Base-by-base conservation (phyloP, 2,113 vertebrate genomes). In the Acrocephalus kingi region DNA sequence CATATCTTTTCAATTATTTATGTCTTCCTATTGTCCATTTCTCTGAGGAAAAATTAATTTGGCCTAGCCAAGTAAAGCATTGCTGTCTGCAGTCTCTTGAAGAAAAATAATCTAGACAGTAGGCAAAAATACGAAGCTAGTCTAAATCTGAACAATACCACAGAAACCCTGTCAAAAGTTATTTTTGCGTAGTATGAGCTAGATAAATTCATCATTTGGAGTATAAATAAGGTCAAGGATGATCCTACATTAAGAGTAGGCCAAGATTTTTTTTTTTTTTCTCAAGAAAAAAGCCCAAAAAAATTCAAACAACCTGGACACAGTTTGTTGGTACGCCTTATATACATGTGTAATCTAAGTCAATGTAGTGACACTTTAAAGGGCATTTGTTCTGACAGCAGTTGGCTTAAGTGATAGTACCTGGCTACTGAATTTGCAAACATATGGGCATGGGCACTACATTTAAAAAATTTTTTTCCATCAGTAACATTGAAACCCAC, bases 381-480 rank as follows among this genome's bases (percentile, higher is more conserved):
- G 31, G 11, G 15, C 15, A 39, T 62, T 85, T 75, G 2, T 75
- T 85, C 19, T 66, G 23, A 39, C 25, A 73, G 11, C 4, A 45
- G 21, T 30, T 54, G 5, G 9, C 15, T 87, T 52, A 61, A 77
- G 43, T 4, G 0, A 45, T 35, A 68, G 9, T 61, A 33, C 4
- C 31, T 41, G 61, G 20, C 33, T 66, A 46, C 15, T 77, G 39
- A 61, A 37, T 25, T 46, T 61, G 8, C 17, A 66, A 69, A 18
- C 25, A 48, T 0, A 1, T 0, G 1, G n/a, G 4, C 7, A 43
- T 10, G 15, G 30, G 7, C 20, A 55, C 24, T 17, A 7, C 4
- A 11, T 87, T 56, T 61, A 80, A 63, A 52, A 2, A 1, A 1
- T 39, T 39, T 39, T 39, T 39, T 39, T 61, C 15, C 41, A 33